Conservation (phyloP, 2,113 vertebrate species). For the Pangasianodon hypophthalmus region DNA sequence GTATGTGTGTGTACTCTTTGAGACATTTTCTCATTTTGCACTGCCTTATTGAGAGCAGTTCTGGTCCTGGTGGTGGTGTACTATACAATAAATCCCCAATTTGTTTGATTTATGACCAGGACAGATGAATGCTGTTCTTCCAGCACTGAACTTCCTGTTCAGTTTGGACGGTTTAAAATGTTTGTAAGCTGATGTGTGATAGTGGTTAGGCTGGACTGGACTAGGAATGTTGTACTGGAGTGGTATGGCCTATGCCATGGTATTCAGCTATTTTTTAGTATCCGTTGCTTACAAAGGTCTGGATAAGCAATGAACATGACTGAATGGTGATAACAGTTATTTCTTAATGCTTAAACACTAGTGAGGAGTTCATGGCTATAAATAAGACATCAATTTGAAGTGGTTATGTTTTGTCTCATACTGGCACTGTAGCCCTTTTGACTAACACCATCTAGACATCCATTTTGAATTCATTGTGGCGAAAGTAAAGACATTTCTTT, state of each 20-base stretch:
- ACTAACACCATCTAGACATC: no score
- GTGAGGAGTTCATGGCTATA: no score
- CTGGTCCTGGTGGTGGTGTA: neutral
- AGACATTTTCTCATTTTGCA: neutral
- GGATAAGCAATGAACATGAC: no score
- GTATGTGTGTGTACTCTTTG: neutral
- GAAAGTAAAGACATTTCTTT: no score
- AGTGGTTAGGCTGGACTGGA: neutral
- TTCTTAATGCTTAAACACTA: no score
- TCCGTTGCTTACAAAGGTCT: no score
- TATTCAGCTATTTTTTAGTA: neutral
- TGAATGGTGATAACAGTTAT: no score
- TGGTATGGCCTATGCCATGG: neutral
- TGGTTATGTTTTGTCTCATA: no score
- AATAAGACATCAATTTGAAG: no score
- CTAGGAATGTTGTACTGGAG: neutral
- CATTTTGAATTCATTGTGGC: no score
- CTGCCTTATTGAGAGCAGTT: neutral
- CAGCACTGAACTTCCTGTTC: conserved; percentile 38
- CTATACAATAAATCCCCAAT: neutral
- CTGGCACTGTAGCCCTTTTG: no score
- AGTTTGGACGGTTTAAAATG: neutral
- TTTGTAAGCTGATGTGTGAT: neutral
- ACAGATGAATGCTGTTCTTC: conserved; percentile 11
- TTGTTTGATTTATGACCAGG: conserved; percentile 5